Percentiles rank a stretch among this genome's conserved stretches.
These are phyloP conservation scores for Patella pellucida DNA, from an alignment of 2,888 invertebrate genomes.

Conservation along the genomic window DNA sequence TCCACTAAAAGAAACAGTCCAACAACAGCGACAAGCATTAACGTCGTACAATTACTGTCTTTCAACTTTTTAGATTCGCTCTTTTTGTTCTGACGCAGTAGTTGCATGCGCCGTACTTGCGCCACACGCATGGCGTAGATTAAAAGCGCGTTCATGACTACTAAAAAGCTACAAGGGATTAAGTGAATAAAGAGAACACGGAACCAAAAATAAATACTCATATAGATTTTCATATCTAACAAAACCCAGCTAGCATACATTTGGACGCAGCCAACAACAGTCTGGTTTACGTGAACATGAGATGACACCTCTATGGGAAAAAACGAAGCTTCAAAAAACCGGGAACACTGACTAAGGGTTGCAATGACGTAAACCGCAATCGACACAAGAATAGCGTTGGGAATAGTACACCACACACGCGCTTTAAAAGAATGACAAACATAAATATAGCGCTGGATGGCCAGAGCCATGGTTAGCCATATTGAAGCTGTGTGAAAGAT, in stretches of 20 bases:
- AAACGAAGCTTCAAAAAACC: constrained; percentile 83
- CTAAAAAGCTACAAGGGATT: constrained; percentile 88
- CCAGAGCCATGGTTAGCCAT: constrained; percentile 91
- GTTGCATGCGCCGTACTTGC: constrained; percentile 82
- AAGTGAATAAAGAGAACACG: constrained; percentile 92
- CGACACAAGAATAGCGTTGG: constrained; percentile 82
- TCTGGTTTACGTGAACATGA: constrained; percentile 40
- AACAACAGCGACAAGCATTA: constrained; percentile 72
- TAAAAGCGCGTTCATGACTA: constrained; percentile 88
- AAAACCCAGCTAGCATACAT: constrained; percentile 42
- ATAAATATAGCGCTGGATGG: constrained; percentile 93
- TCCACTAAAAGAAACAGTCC: constrained; percentile 73
- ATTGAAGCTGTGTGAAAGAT: constrained; percentile 92
- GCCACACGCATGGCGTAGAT: constrained; percentile 89
- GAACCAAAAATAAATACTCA: constrained; percentile 81
- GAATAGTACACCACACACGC: constrained; percentile 78
- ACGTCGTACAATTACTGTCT: constrained; percentile 69
- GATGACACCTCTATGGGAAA: constrained; percentile 77
- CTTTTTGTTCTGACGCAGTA: constrained; percentile 81
- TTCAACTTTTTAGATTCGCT: constrained; percentile 67
- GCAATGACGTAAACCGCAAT: constrained; percentile 84
- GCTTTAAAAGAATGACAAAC: constrained; percentile 93
- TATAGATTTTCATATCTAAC: constrained; percentile 79
- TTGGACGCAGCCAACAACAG: constrained; percentile 50
- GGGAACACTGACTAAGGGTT: constrained; percentile 80